Evolutionary conservation across 2,113 vertebrate species (phyloP).

Genomic region (Ceyx cyanopectus): DNA sequence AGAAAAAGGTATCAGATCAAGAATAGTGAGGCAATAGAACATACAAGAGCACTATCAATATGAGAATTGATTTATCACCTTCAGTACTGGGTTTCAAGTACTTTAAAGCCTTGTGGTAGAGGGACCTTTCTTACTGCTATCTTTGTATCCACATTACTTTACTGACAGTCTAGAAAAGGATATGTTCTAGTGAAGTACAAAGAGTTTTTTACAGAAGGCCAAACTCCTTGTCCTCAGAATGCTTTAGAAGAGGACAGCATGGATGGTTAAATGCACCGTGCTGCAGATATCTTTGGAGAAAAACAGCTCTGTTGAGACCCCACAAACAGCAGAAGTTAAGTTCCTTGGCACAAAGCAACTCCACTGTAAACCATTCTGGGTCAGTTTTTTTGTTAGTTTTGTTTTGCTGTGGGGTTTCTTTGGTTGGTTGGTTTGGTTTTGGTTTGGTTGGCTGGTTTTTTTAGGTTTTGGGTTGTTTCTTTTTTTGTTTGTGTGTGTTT

Average conservation of each 20-base stretch:
- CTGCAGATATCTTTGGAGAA: neutral
- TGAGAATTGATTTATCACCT: neutral
- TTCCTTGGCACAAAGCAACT: neutral
- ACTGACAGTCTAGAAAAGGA: neutral
- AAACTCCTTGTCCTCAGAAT: neutral
- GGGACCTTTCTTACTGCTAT: neutral
- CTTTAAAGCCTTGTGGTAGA: neutral
- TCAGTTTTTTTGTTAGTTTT: neutral
- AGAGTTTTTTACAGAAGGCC: neutral
- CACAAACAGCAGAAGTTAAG: neutral
- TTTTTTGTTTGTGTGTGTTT: too few relatives aligned
- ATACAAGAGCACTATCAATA: neutral
- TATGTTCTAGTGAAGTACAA: neutral
- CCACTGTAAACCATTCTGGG: neutral
- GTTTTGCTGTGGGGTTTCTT: too few relatives aligned
- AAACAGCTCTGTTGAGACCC: neutral
- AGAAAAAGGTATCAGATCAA: neutral
- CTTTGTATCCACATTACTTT: neutral
- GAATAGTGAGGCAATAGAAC: neutral
- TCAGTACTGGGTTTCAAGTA: neutral
- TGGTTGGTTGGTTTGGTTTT: too few relatives aligned
- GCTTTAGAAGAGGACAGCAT: neutral
- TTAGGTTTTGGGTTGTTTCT: neutral
- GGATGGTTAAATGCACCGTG: rapidly evolving
- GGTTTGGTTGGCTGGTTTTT: neutral